Evolutionary conservation across 2,888 invertebrate genomes (phyloP).

Genomic region (Drosophila neonasuta): DNA sequence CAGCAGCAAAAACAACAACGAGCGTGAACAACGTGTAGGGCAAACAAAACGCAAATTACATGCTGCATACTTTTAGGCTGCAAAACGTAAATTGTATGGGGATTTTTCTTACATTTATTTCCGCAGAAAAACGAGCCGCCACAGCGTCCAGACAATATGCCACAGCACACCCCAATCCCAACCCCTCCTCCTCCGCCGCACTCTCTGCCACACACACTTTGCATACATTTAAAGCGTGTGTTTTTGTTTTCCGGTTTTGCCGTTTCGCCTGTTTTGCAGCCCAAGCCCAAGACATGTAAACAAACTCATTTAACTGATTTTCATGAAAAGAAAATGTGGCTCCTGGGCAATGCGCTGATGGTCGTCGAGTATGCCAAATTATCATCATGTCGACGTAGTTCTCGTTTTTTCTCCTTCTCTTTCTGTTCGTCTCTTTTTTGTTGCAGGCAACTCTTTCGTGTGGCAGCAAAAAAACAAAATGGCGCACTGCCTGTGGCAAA

Average conservation of each 20-base stretch:
- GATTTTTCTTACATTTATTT: constrained; percentile 62
- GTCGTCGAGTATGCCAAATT: constrained; percentile 49
- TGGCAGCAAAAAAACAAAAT: constrained; percentile 50
- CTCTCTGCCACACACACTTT: constrained; percentile 21
- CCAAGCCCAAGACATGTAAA: constrained; percentile 65
- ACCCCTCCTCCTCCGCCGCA: constrained; percentile 10
- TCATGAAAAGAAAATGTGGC: constrained; percentile 67
- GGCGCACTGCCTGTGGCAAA: constrained; percentile 65
- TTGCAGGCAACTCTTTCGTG: constrained; percentile 57
- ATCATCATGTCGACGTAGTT: constrained; percentile 51
- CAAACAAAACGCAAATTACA: constrained; percentile 73
- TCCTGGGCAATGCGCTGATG: constrained; percentile 60
- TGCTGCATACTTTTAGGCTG: constrained; percentile 71
- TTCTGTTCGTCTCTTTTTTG: neutral
- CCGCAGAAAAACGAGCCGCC: constrained; percentile 56
- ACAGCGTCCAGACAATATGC: constrained; percentile 68
- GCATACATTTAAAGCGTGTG: constrained; percentile 63
- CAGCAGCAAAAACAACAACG: constrained; percentile 14
- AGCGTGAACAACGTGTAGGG: constrained; percentile 36
- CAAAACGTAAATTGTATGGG: constrained; percentile 62
- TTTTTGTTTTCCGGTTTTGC: constrained; percentile 21
- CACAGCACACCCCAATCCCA: constrained; percentile 10
- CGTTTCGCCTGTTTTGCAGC: constrained; percentile 1
- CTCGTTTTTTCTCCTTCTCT: neutral
- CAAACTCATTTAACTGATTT: constrained; percentile 77